Base-by-base conservation (phyloP, 2,797 vertebrate genomes). In the Manis pentadactyla region DNA sequence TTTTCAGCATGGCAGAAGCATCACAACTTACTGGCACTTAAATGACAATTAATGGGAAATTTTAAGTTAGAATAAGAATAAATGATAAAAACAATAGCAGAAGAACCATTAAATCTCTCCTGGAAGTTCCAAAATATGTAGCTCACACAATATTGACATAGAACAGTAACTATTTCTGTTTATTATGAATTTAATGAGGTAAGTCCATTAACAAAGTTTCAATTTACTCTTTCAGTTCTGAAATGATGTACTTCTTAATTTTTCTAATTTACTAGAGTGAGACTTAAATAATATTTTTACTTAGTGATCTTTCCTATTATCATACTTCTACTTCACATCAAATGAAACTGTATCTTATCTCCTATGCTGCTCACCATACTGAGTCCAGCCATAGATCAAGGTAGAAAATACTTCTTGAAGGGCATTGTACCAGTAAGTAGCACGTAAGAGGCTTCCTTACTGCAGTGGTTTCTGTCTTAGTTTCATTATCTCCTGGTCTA, bases 21-120 rank as follows among this genome's bases (percentile, higher is more conserved):
- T 49, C 66, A 34, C 19, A 88, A 94, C 9, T 83, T 53, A 89
- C 42, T 37, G 39, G 17, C 12, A 29, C 39, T 83, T 86, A 87
- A 63, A 73, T 63, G 78, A 71, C 2, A 29, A 5, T 19, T 11
- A 9, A 53, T 39, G 31, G 51, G 42, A 59, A 94, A 61, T 73
- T 79, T 93, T 83, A 75, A 75, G 37, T 79, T 73, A 83, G 3
- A 66, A n/a, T 42, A 84, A 69, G 23, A 95, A 94, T 75, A 83
- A 87, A 81, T n/a, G 39, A 84, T n/a, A 71, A 93, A 93, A 89
- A 64, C 29, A 55, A 42, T 7, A 73, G 23, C 15, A 75, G 23
- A 69, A 87, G 23, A 89, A 42, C 42, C 19, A 51, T 12, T 53
- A 69, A 90, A 46, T 85, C 42, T 74, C 34, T 63, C 19, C 79